phyloP scores from a whole-genome alignment of 2,797 vertebrate genomes.

The Otus scops region DNA sequence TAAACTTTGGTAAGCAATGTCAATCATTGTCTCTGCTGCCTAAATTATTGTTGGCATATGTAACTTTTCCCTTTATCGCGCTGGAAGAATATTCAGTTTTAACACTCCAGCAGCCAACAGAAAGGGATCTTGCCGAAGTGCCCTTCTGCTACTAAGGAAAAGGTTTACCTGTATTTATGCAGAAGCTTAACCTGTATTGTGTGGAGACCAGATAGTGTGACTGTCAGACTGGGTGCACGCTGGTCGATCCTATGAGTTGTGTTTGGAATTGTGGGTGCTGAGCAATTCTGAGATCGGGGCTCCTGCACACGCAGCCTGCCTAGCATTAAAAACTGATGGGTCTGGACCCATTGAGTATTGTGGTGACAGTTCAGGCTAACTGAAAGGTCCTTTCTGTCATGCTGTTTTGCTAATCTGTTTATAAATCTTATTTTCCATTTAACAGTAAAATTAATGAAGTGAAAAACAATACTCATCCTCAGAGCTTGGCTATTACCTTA shows the following conservation, averaged over 20 bases:
- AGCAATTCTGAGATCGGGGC: rapidly evolving
- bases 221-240: neutral
- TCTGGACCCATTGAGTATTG: neutral
- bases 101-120: neutral
- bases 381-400: neutral
- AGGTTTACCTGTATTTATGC: neutral
- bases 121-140: neutral
- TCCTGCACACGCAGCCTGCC: neutral
- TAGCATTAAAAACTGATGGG: neutral
- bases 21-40: neutral
- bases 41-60: neutral
- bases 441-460: conserved; percentile 22
- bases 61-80: neutral
- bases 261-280: neutral
- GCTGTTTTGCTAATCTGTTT: neutral
- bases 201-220: neutral
- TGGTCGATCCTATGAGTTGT: rapidly evolving
- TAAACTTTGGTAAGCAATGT: rapidly evolving
- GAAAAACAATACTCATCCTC: neutral
- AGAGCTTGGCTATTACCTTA: neutral
- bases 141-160: neutral
- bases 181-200: neutral
- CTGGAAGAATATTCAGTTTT: neutral
- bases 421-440: neutral
- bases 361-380: neutral